These are phyloP conservation scores for Eurytoma californica DNA, from an alignment of 2,888 invertebrate species.

Conservation along the genomic window DNA sequence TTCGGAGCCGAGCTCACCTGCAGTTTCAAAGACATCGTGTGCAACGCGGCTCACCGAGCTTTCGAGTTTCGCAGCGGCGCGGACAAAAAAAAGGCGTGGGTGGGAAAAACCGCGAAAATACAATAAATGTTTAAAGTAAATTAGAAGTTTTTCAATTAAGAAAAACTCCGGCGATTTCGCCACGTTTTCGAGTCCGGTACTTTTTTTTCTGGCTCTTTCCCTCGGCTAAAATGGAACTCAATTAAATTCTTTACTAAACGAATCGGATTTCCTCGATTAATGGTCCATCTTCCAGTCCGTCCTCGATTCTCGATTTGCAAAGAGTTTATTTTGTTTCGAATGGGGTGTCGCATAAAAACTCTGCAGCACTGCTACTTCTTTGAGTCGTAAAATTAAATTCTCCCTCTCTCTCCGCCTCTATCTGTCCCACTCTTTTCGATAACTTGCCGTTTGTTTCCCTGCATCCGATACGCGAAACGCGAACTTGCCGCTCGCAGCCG, in stretches of 20 bases:
- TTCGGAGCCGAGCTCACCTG: no score
- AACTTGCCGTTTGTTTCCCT: not conserved
- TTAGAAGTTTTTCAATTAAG: constrained; percentile 44
- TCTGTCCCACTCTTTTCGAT: not conserved
- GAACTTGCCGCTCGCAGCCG: not conserved
- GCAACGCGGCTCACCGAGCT: no score
- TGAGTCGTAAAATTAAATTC: not conserved
- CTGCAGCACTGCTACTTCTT: no score
- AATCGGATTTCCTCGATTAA: constrained; percentile 41
- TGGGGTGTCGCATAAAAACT: not conserved
- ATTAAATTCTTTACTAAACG: constrained; percentile 39
- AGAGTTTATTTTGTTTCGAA: not conserved
- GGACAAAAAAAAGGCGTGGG: no score
- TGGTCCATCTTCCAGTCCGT: not conserved
- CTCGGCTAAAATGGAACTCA: constrained; percentile 1
- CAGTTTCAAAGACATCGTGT: no score
- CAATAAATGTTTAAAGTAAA: constrained; percentile 20
- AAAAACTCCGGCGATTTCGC: constrained; percentile 10
- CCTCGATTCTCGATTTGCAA: constrained; percentile 31
- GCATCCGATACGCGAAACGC: not conserved
- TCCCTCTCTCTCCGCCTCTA: not conserved
- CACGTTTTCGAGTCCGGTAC: not conserved
- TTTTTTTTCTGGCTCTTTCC: constrained; percentile 11
- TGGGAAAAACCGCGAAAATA: not conserved
- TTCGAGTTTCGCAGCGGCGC: no score